These are phyloP conservation scores for Ptychodera flava DNA, from an alignment of 35 echinoderm and acorn worm genomes.

Conservation along the genomic window DNA sequence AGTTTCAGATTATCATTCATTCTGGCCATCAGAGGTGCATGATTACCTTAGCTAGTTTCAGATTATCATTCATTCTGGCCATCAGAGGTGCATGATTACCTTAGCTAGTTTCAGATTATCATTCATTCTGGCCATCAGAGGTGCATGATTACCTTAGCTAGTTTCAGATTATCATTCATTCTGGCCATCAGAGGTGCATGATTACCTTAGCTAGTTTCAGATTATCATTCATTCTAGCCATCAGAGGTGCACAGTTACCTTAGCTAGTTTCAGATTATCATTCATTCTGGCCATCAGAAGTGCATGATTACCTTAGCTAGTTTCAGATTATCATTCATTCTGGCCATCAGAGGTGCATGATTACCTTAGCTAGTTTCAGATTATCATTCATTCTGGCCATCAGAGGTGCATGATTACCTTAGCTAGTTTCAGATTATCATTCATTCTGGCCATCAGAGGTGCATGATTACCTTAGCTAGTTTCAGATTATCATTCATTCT, in stretches of 20 bases:
- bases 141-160: slow-evolving; percentile 78
- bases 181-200: slow-evolving; percentile 68
- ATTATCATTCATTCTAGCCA: slow-evolving; percentile 65
- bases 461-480: slow-evolving; percentile 79
- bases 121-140: slow-evolving; percentile 61
- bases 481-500: slow-evolving; percentile 59
- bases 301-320: slow-evolving; percentile 80
- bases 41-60: slow-evolving; percentile 80
- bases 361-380: slow-evolving; percentile 79
- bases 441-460: slow-evolving; percentile 63
- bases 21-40: slow-evolving; percentile 62
- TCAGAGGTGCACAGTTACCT: slow-evolving; percentile 77
- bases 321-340: slow-evolving; percentile 57
- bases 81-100: slow-evolving; percentile 81
- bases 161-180: slow-evolving; percentile 59
- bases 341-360: slow-evolving; percentile 67
- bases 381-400: slow-evolving; percentile 68
- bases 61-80: slow-evolving; percentile 60
- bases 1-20: slow-evolving; percentile 62
- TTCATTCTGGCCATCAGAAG: slow-evolving; percentile 63
- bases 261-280: slow-evolving; percentile 73
- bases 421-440: slow-evolving; percentile 70
- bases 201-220: slow-evolving; percentile 78
- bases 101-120: slow-evolving; percentile 75
- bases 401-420: slow-evolving; percentile 73